phyloP scores from a whole-genome alignment of 2,797 vertebrate species.

The Rachycentron canadum region DNA sequence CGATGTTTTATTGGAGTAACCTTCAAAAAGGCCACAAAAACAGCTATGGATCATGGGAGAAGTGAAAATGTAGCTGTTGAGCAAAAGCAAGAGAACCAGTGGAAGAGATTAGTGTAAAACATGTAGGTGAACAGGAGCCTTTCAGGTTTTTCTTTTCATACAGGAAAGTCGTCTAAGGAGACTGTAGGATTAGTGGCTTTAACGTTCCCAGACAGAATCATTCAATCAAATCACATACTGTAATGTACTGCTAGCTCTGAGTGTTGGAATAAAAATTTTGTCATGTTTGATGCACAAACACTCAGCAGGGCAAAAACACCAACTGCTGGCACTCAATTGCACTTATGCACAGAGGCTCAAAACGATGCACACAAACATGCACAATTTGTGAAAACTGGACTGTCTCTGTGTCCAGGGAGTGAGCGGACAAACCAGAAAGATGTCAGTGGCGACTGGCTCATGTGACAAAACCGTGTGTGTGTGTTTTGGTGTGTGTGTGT shows the following conservation, averaged over 20 bases:
- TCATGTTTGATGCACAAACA: constrained; percentile 14
- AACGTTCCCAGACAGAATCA: not conserved
- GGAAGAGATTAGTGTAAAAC: constrained; percentile 30
- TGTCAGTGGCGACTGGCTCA: constrained; percentile 21
- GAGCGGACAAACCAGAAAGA: constrained; percentile 22
- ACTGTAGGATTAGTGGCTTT: not conserved
- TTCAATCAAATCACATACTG: constrained; percentile 12
- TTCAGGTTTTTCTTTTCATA: constrained; percentile 13
- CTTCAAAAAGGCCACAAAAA: constrained; percentile 53
- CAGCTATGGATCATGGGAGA: constrained; percentile 39
- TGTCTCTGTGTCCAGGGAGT: constrained; percentile 17
- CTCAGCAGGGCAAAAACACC: constrained; percentile 11
- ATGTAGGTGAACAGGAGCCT: not conserved
- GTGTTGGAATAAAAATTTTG: not conserved
- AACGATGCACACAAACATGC: constrained; percentile 14
- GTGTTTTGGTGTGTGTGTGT: constrained; percentile 10
- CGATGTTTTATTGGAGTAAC: constrained; percentile 38
- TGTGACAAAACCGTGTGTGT: constrained; percentile 23
- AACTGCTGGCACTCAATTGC: constrained; percentile 24
- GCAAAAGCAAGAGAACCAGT: constrained; percentile 4
- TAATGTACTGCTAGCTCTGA: not conserved
- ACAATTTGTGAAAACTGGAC: constrained; percentile 11
- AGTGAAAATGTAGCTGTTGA: constrained; percentile 24
- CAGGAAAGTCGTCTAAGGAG: not conserved
- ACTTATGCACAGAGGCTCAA: constrained; percentile 18